Percentiles rank a stretch among this genome's conserved stretches.
phyloP scores from a whole-genome alignment of 2,797 vertebrate species.

The Steatocranus sp. region DNA sequence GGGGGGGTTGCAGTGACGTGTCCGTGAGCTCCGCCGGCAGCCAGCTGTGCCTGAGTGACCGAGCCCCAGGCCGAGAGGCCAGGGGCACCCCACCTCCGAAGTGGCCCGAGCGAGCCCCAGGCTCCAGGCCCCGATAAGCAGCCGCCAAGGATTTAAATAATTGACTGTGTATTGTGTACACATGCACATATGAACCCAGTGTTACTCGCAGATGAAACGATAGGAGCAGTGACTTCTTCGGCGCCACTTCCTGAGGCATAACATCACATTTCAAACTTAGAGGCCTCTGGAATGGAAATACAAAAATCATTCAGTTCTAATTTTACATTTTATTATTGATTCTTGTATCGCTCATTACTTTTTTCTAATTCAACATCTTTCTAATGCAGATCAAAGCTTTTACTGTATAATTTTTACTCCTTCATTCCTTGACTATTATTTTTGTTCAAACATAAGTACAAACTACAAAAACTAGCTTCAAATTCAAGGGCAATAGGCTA shows the following conservation, averaged over 20 bases:
- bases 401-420: not conserved
- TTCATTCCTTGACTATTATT: not conserved
- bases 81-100: too few species aligned
- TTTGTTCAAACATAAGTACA: not conserved
- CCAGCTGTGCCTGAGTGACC: too few species aligned
- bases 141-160: too few species aligned
- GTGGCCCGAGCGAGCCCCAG: too few species aligned
- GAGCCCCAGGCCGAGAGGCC: too few species aligned
- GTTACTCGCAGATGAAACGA: not conserved
- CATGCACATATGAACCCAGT: not conserved
- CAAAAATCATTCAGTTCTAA: not conserved
- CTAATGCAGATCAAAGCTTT: not conserved
- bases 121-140: too few species aligned
- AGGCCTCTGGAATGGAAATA: conserved; percentile 14
- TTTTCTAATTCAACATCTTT: not conserved
- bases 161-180: not conserved
- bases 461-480: not conserved
- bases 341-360: not conserved
- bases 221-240: conserved; percentile 17
- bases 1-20: too few species aligned
- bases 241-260: not conserved
- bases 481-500: conserved; percentile 1
- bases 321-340: not conserved
- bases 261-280: conserved; percentile 38
- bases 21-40: too few species aligned